Evolutionary conservation across 2,797 vertebrate genomes (phyloP), one percentile per base, ranked within the genome.

Genomic region (Liasis olivaceus): DNA sequence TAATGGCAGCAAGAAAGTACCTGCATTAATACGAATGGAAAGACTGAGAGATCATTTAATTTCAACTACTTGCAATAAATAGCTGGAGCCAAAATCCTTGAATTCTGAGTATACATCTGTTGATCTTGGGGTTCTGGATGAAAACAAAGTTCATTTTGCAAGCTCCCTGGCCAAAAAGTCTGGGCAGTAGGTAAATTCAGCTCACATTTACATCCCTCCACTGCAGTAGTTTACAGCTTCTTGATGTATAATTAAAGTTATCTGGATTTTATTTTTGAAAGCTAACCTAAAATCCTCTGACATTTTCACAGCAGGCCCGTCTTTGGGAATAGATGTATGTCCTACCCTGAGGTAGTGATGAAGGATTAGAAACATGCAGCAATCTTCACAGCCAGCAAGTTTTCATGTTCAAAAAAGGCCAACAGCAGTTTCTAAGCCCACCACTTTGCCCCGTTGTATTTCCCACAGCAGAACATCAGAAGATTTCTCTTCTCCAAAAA

Each of bases 291-390:
- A 85, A 28, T 69, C 20, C 51, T 28, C 28, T 56, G 36, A 31
- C 15, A 7, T 54, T n/a, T 28, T 24, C 14, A 22, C 28, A 64
- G 12, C 54, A 8, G 47, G 58, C 28, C 47, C 26, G 42, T 86
- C 56, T 20, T 13, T 28, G 11, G 36, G n/a, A 24, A 85, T 42
- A 60, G 51, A 3, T 11, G 11, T 26, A 2, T 66, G 12, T 81
- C 31, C 47, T 31, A 4, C 1, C 47, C 3, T 20, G 2, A 1
- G 0, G 1, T 7, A 31, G n/a, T 51, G 36, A 87, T 66, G 13
- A 62, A 2, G 24, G 5, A 1, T 72, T 13, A 47, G 4, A 64
- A 85, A 3, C 0, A 28, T 0, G 0, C 59, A 47, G 51, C 26
- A 26, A 88, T 47, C 17, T 47, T 2, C 72, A 62, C 58, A 24